phyloP scores from a whole-genome alignment of 2,888 invertebrate species.

The Lasiommata megera region DNA sequence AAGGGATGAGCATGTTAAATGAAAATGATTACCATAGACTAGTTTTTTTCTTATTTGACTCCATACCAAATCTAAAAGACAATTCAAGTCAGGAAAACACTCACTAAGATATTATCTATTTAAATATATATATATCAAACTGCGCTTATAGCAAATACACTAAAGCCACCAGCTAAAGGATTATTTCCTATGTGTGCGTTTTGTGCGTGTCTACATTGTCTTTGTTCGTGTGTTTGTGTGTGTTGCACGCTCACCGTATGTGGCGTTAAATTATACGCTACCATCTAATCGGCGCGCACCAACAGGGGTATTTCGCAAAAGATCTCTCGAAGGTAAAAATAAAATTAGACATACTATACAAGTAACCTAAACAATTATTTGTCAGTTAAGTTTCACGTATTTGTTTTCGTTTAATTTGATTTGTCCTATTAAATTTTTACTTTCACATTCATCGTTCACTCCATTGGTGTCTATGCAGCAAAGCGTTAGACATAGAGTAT shows the following conservation, averaged over 20 bases:
- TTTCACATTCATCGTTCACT: constrained; percentile 64
- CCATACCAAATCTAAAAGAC: constrained; percentile 20
- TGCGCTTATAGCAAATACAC: constrained; percentile 79
- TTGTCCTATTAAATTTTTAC: constrained; percentile 49
- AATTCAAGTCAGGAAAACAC: constrained; percentile 20
- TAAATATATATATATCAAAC: constrained; percentile 24
- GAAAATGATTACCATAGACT: constrained; percentile 47
- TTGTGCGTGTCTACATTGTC: constrained; percentile 81
- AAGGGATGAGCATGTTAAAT: constrained; percentile 71
- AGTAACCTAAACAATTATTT: constrained; percentile 59
- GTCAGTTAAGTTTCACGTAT: constrained; percentile 65
- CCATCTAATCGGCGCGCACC: constrained; percentile 76
- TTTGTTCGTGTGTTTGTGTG: constrained; percentile 82
- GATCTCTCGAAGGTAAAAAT: constrained; percentile 97
- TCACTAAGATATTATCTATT: constrained; percentile 20
- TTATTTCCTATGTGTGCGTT: constrained; percentile 72
- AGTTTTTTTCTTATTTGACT: constrained; percentile 44
- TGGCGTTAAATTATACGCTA: constrained; percentile 77
- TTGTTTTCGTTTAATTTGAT: constrained; percentile 54
- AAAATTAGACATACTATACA: constrained; percentile 65
- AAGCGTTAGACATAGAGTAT: constrained; percentile 49
- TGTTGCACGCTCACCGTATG: constrained; percentile 82
- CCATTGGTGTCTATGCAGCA: constrained; percentile 60
- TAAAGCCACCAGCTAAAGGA: constrained; percentile 71
- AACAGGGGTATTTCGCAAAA: constrained; percentile 96